phyloP scores from a whole-genome alignment of 2,888 invertebrate genomes.

The Omphaloscelis lunosa region DNA sequence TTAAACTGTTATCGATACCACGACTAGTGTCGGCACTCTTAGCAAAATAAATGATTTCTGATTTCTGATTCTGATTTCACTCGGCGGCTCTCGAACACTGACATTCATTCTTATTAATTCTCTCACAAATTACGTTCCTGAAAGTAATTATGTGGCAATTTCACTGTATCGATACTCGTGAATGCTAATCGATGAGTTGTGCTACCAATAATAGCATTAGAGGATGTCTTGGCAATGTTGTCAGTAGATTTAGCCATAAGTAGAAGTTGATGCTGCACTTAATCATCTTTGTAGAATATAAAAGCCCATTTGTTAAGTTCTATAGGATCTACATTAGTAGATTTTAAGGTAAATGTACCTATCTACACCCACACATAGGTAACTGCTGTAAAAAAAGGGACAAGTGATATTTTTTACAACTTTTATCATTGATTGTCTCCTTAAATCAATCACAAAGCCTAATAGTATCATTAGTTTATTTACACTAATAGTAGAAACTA shows the following conservation, averaged over 20 bases:
- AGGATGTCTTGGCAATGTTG: background rate
- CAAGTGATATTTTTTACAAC: background rate
- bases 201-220: background rate
- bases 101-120: conserved; percentile 43
- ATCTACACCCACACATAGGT: background rate
- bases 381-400: background rate
- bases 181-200: background rate
- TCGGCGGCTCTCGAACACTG: conserved; percentile 5
- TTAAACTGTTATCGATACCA: conserved; percentile 24
- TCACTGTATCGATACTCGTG: background rate
- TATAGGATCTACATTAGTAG: background rate
- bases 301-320: background rate
- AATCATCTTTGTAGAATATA: background rate
- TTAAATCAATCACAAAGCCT: background rate
- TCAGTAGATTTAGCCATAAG: background rate
- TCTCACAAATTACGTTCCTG: conserved; percentile 29
- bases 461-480: background rate
- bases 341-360: background rate
- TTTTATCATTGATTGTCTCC: conserved; percentile 1
- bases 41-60: no score
- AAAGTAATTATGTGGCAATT: conserved; percentile 20
- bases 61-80: no score
- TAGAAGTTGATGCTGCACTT: background rate
- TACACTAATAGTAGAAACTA: conserved; percentile 16
- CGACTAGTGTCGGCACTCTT: background rate